These are phyloP conservation scores for Odontophorus gujanensis DNA, from an alignment of 2,113 vertebrate species.

Conservation along the genomic window DNA sequence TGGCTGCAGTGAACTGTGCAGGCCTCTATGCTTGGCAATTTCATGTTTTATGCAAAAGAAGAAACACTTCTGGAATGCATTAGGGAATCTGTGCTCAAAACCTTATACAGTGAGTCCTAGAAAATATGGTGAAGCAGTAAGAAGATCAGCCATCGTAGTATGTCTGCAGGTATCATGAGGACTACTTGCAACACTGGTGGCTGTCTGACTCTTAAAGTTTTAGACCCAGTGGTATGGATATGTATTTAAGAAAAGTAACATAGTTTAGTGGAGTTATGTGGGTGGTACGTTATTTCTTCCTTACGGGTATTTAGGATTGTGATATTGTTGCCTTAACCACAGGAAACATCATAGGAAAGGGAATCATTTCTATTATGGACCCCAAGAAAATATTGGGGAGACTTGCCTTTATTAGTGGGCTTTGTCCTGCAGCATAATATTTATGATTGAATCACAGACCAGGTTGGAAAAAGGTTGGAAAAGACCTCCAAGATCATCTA, in stretches of 20 bases:
- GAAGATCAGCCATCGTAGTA: not conserved
- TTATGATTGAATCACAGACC: too few relatives aligned
- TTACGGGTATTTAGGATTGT: not conserved
- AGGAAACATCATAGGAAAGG: not conserved
- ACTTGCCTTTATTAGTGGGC: not conserved
- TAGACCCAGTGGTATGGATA: not conserved
- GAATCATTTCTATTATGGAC: not conserved
- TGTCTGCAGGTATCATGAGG: not conserved
- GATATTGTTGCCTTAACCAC: not conserved
- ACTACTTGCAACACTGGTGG: fast-evolving
- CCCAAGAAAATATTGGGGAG: not conserved
- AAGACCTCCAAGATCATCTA: too few relatives aligned
- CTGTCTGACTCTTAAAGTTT: not conserved
- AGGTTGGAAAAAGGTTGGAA: too few relatives aligned
- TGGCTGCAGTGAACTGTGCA: conserved; percentile 63
- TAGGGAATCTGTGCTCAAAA: conserved; percentile 7
- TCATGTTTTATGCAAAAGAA: conserved; percentile 76
- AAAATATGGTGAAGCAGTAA: not conserved
- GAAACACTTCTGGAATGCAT: conserved; percentile 14
- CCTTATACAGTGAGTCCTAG: not conserved
- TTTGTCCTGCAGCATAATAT: not conserved
- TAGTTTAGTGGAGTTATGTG: not conserved
- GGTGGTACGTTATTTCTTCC: fast-evolving
- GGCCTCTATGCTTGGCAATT: not conserved
- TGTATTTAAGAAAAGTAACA: not conserved